Conservation (phyloP, 2,888 invertebrate species). For the Steromphala cineraria region DNA sequence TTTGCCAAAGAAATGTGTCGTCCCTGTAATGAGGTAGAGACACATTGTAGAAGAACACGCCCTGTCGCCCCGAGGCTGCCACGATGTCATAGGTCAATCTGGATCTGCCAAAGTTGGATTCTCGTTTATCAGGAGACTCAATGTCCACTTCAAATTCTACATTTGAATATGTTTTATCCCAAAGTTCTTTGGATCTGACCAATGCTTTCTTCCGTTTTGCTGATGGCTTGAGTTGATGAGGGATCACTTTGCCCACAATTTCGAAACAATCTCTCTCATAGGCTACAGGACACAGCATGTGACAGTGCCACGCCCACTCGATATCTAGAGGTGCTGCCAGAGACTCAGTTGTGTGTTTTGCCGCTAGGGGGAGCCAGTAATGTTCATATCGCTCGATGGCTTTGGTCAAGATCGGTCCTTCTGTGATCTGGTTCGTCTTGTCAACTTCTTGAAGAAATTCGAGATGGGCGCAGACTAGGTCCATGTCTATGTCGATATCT, state of each 20-base stretch:
- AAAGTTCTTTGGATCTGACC: not conserved
- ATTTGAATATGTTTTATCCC: not conserved
- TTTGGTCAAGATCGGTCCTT: slow-evolving; percentile 70
- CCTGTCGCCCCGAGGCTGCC: not conserved
- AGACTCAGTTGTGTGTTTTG: slow-evolving; percentile 43
- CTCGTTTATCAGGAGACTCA: not conserved
- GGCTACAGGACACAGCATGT: slow-evolving; percentile 67
- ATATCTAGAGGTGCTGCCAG: slow-evolving; percentile 74
- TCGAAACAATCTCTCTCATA: slow-evolving; percentile 63
- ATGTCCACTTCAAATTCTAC: not conserved
- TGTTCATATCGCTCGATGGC: slow-evolving; percentile 76
- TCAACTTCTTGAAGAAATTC: slow-evolving; percentile 61
- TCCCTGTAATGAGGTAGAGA: slow-evolving; percentile 77
- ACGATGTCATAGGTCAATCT: not conserved
- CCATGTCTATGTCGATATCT: no score
- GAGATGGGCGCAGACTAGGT: slow-evolving; percentile 37
- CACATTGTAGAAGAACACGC: slow-evolving; percentile 48
- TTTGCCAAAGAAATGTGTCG: slow-evolving; percentile 68
- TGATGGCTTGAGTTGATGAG: slow-evolving; percentile 56
- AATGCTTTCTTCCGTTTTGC: not conserved
- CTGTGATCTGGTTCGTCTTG: slow-evolving; percentile 51
- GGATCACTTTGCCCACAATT: slow-evolving; percentile 60
- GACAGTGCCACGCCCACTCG: slow-evolving; percentile 77
- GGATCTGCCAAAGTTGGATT: not conserved
- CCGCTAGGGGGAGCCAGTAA: slow-evolving; percentile 75